Evolutionary conservation across 1,140 invertebrate genomes (phyloP), one percentile per base, ranked within the genome.

Genomic region (Cylas formicarius): DNA sequence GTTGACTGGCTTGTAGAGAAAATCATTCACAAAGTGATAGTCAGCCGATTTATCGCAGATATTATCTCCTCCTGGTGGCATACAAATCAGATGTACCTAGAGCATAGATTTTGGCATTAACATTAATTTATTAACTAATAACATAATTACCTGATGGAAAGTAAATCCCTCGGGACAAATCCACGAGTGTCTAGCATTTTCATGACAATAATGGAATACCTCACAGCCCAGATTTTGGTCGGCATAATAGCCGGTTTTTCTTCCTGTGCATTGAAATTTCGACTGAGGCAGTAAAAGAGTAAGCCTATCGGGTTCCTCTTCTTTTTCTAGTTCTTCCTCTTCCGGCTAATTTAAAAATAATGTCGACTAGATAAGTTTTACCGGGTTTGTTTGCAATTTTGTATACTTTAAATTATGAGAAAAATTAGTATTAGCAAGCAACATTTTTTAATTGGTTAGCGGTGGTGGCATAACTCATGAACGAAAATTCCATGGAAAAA

Each of bases 141-240:
- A 37, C 17, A 5, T 22, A 9, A 37, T 33, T 70, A 85, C 83
- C 73, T 90, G 87, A 60, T 94, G 90, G 78, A 94, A 93, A 29
- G 85, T 82, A 59, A 91, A 91, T 49, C 87, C 86, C 56, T 90
- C 86, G 0, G 90, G 90, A 58, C 90, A 94, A 53, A 92, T 84
- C 89, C 90, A 94, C 0, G 88, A 92, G 61, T 92, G 89, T 56
- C 82, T 86, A 9, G 85, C 84, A 49, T 81, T 86, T 44, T 90
- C 88, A 57, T 91, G 86, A 62, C 90, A 93, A 65, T 93, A 94
- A 63, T 94, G 90, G 78, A 94, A 94, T 0, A 92, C 86, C 65
- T 92, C 87, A 59, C 90, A 94, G 55, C 82, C 78, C 16, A 94
- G 75, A 34, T 83, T 83, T 54, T 90, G 84, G 60, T 93, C 89